Evolutionary conservation across 2,113 vertebrate genomes (phyloP).

Genomic region (Nansenia antarctica): DNA sequence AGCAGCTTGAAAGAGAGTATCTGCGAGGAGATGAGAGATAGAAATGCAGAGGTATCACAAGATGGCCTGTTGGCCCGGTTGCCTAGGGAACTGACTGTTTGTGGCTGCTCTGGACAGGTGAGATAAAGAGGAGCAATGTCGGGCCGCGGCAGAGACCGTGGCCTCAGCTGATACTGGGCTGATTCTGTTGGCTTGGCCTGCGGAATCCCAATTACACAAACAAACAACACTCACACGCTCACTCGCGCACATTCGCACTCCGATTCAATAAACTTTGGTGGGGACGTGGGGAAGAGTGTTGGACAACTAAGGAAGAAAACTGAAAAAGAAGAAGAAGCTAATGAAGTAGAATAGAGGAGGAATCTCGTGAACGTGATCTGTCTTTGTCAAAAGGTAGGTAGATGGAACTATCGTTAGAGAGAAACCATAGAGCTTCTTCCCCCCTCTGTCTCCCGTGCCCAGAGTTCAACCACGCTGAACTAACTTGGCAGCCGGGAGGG

Average conservation of each 20-base stretch:
- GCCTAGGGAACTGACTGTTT: slow-evolving; percentile 24
- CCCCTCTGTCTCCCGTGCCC: not conserved
- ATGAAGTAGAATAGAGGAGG: too few relatives aligned
- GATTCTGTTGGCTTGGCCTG: slow-evolving; percentile 27
- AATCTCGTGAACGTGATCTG: too few relatives aligned
- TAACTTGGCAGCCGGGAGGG: not conserved
- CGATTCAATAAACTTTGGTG: slow-evolving; percentile 2
- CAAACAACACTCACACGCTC: not conserved
- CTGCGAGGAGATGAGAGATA: too few relatives aligned
- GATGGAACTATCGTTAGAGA: not conserved
- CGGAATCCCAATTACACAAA: slow-evolving; percentile 33
- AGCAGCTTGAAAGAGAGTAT: too few relatives aligned
- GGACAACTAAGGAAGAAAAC: too few relatives aligned
- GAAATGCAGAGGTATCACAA: not conserved
- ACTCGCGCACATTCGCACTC: slow-evolving; percentile 1
- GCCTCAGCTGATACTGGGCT: slow-evolving; percentile 41
- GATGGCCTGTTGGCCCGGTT: slow-evolving; percentile 15
- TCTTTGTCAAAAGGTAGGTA: too few relatives aligned
- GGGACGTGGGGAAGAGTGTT: too few relatives aligned
- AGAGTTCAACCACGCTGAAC: not conserved
- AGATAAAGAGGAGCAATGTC: slow-evolving; percentile 33
- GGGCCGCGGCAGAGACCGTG: slow-evolving; percentile 27
- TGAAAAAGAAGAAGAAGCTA: too few relatives aligned
- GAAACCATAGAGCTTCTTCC: not conserved
- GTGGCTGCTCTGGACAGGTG: slow-evolving; percentile 13